Evolutionary conservation across 2,888 invertebrate species (phyloP).

Genomic region (Pterobdella sp.): DNA sequence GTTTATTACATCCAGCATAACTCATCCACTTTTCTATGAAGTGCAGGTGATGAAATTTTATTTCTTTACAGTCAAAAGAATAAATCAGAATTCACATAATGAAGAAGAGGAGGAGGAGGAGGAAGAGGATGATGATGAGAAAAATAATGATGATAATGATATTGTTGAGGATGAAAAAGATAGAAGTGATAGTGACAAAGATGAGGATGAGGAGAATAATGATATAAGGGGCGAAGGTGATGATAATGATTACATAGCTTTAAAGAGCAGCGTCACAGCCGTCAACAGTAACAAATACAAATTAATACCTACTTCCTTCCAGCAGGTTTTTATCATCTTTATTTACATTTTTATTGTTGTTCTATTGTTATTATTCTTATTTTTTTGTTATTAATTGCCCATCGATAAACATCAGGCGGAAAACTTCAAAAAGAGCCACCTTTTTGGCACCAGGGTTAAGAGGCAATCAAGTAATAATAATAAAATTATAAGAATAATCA

Average conservation of each 20-base stretch:
- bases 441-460: not conserved
- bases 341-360: not conserved
- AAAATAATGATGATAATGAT: slow-evolving; percentile 4
- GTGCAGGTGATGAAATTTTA: not conserved
- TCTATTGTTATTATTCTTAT: slow-evolving; percentile 18
- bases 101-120: not conserved
- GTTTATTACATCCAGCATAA: no score
- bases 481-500: not conserved
- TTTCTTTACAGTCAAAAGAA: not conserved
- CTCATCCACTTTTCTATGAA: no score
- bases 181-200: not conserved
- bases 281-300: not conserved
- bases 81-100: not conserved
- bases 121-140: slow-evolving; percentile 7
- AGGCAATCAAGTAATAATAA: not conserved
- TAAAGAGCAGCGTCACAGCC: not conserved
- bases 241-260: not conserved
- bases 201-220: not conserved
- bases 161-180: not conserved
- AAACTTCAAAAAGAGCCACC: not conserved
- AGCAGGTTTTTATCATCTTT: not conserved
- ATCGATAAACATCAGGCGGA: no score
- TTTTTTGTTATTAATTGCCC: no score
- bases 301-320: not conserved
- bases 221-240: not conserved